These are phyloP conservation scores for Tetranychus truncatus DNA, from an alignment of 2,888 invertebrate genomes.

Conservation along the genomic window DNA sequence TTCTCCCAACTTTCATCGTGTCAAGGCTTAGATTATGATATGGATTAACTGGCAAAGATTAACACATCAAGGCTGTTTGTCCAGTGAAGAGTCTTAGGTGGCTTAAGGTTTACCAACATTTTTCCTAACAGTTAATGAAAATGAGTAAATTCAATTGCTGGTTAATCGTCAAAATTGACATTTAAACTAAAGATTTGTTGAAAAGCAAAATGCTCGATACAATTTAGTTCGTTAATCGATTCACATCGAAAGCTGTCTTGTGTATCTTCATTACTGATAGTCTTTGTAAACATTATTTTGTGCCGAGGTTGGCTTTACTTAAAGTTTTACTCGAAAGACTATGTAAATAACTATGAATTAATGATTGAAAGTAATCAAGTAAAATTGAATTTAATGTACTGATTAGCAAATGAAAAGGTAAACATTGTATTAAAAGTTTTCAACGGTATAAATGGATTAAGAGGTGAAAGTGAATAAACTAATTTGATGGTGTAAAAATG, in stretches of 20 bases:
- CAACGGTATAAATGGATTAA: neutral
- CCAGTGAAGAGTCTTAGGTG: no score
- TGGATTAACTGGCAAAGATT: neutral
- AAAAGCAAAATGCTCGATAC: no score
- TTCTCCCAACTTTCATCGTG: neutral
- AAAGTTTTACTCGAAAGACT: no score
- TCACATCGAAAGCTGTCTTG: no score
- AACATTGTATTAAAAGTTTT: neutral
- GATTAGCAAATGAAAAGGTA: neutral
- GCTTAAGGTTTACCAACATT: neutral
- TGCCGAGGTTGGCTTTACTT: no score
- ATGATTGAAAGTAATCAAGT: neutral
- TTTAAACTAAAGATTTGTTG: no score
- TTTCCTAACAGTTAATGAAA: neutral
- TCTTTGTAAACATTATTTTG: no score
- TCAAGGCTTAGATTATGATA: neutral
- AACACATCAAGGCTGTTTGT: neutral
- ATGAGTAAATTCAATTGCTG: neutral
- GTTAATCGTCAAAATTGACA: neutral
- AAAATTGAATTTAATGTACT: neutral
- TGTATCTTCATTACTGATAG: no score
- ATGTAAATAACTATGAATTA: no score
- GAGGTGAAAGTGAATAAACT: neutral
- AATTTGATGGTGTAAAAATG: neutral
- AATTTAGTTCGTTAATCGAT: no score